Evolutionary conservation across 2,888 invertebrate genomes (phyloP).

Genomic region (Suillia variegata): DNA sequence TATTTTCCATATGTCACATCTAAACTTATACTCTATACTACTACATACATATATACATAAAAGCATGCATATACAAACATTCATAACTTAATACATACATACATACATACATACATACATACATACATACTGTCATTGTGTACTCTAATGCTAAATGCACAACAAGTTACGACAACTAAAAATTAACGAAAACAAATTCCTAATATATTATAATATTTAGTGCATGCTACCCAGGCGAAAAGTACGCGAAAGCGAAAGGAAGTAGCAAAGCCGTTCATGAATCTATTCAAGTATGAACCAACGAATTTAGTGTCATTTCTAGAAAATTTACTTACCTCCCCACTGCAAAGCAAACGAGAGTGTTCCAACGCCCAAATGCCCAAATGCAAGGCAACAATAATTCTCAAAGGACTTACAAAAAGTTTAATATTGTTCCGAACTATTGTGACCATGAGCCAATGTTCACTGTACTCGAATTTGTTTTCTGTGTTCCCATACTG

Average conservation of each 20-base stretch:
- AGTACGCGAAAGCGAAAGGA: constrained; percentile 5
- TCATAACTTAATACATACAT: no score
- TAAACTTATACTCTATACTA: not conserved
- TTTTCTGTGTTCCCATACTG: no score
- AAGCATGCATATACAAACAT: no score
- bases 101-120: constrained; percentile 26
- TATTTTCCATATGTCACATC: not conserved
- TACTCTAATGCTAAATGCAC: constrained; percentile 5
- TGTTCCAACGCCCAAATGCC: no score
- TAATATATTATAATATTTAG: constrained; percentile 35
- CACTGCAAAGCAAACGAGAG: no score
- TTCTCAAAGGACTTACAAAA: no score
- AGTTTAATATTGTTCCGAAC: no score
- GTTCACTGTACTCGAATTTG: no score
- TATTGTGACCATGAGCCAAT: no score
- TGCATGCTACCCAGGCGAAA: constrained; percentile 53
- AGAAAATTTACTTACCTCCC: no score
- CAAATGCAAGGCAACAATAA: no score
- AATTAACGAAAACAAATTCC: not conserved
- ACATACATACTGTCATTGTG: constrained; percentile 21
- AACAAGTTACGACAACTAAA: not conserved
- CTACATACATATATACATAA: constrained; percentile 18
- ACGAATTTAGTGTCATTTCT: not conserved
- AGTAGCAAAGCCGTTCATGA: constrained; percentile 1
- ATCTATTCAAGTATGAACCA: constrained; percentile 3